A percentile compares a stretch with the other conserved stretches of the same genome.
Conservation (phyloP, 2,888 invertebrate species). For the Camponotus fellah region DNA sequence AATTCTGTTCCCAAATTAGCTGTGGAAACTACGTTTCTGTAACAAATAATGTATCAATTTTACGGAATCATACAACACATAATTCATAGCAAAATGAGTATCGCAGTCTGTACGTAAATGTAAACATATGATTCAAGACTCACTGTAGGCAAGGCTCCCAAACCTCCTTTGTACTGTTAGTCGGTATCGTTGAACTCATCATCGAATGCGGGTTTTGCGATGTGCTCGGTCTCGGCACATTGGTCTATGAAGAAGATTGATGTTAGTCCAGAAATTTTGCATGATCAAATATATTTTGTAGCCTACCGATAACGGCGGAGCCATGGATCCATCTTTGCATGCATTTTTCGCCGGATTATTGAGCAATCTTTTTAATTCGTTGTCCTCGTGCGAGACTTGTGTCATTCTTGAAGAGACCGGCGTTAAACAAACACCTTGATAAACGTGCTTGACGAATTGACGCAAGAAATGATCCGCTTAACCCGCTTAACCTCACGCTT, state of each 20-base stretch:
- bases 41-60: constrained; percentile 73
- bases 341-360: constrained; percentile 80
- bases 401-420: constrained; percentile 55
- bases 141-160: constrained; percentile 83
- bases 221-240: constrained; percentile 81
- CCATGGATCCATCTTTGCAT: constrained; percentile 81
- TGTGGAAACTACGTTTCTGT: constrained; percentile 93
- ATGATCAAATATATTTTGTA: constrained; percentile 56
- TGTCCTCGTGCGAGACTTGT: constrained; percentile 70
- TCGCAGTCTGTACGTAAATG: not conserved
- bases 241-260: constrained; percentile 75
- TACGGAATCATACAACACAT: not conserved
- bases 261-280: not conserved
- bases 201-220: constrained; percentile 81
- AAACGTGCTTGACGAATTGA: constrained; percentile 16
- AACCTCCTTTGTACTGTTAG: constrained; percentile 76
- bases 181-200: constrained; percentile 80
- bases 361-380: constrained; percentile 80
- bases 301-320: constrained; percentile 81
- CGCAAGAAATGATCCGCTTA: not conserved
- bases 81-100: not conserved
- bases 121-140: constrained; percentile 56
- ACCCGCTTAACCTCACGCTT: not conserved
- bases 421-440: constrained; percentile 28
- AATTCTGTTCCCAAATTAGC: constrained; percentile 92